Evolutionary conservation across 2,797 vertebrate species (phyloP).

Genomic region (Sphaeramia orbicularis): DNA sequence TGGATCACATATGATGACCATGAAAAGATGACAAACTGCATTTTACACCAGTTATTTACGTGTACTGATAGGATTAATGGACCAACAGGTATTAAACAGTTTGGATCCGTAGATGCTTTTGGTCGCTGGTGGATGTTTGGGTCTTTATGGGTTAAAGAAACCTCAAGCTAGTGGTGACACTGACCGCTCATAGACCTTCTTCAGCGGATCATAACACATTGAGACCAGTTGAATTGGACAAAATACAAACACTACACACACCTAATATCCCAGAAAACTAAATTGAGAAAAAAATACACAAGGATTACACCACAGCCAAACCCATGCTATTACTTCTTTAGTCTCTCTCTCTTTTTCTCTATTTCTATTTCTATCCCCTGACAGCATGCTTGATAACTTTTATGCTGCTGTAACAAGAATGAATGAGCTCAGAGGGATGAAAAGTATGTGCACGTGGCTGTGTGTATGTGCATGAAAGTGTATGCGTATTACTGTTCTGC

Average conservation of each 20-base stretch:
- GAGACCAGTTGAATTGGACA: neutral
- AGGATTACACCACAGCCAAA: constrained; percentile 40
- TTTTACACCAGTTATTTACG: too few species aligned
- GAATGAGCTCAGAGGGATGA: constrained; percentile 56
- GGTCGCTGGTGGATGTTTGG: too few species aligned
- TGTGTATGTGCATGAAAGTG: neutral
- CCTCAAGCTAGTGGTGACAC: neutral
- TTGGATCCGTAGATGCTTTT: too few species aligned
- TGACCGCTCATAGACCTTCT: constrained; percentile 1
- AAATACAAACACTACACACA: constrained; percentile 23
- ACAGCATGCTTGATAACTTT: constrained; percentile 62
- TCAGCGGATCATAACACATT: constrained; percentile 7
- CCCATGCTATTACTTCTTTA: constrained; percentile 29
- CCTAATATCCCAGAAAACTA: constrained; percentile 46
- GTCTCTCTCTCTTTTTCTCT: constrained; percentile 11
- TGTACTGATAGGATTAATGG: too few species aligned
- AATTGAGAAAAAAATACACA: constrained; percentile 63
- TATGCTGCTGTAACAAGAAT: constrained; percentile 69
- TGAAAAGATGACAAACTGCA: too few species aligned
- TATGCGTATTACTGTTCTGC: constrained; percentile 16
- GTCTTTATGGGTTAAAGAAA: too few species aligned
- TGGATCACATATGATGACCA: too few species aligned
- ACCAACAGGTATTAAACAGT: too few species aligned
- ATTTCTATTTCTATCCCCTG: constrained; percentile 19
- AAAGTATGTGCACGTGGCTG: neutral